Conservation (phyloP, 2,113 vertebrate species). For the Grammomys surdaster region DNA sequence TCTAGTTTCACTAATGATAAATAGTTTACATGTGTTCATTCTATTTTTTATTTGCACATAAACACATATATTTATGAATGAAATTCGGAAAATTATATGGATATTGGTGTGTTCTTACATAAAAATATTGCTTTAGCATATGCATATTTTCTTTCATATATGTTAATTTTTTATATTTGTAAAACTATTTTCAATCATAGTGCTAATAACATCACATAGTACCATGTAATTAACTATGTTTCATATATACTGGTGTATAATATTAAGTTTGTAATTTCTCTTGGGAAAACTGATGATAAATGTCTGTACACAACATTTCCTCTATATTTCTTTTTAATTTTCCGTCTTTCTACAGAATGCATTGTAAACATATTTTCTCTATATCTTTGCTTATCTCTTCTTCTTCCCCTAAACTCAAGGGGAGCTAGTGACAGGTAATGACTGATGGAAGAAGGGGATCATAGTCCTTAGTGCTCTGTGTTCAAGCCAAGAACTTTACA, state of each 20-base stretch:
- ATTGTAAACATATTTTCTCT: neutral
- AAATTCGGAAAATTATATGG: neutral
- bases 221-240: neutral
- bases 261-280: neutral
- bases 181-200: neutral
- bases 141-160: neutral
- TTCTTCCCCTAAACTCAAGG: neutral
- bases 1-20: conserved; percentile 24
- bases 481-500: neutral
- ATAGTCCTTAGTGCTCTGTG: neutral
- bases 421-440: neutral
- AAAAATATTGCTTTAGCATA: neutral
- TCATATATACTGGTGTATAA: neutral
- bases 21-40: neutral
- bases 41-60: neutral
- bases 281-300: neutral
- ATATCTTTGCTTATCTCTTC: neutral
- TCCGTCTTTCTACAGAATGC: neutral
- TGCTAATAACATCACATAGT: neutral
- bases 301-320: neutral
- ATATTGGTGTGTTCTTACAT: neutral
- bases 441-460: neutral
- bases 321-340: neutral
- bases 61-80: neutral
- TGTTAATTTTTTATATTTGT: neutral